phyloP scores from a whole-genome alignment of 2,888 invertebrate genomes.

The Calameuta idolon region DNA sequence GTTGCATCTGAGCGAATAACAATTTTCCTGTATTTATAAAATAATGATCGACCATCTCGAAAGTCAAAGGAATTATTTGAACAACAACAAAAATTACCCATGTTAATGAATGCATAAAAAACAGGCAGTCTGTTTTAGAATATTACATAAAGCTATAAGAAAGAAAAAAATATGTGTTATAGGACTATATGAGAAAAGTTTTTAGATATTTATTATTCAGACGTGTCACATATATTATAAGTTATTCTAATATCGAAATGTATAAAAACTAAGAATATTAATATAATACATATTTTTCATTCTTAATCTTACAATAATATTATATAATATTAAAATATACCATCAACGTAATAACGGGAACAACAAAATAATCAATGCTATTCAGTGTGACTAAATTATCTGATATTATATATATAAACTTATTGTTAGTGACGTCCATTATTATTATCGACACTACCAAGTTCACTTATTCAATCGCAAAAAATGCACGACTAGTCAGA shows the following conservation, averaged over 20 bases:
- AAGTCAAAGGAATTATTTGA: too few species aligned
- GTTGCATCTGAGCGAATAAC: too few species aligned
- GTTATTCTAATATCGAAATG: background rate
- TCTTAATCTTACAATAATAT: background rate
- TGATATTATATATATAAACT: background rate
- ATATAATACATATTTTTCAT: too few species aligned
- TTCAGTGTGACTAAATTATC: background rate
- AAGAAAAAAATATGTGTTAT: background rate
- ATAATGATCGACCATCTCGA: too few species aligned
- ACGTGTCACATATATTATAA: too few species aligned
- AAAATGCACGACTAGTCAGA: background rate
- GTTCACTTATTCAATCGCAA: background rate
- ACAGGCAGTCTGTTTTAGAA: background rate
- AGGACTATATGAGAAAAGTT: background rate
- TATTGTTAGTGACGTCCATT: background rate
- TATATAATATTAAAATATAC: background rate
- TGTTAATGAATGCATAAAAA: background rate
- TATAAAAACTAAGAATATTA: background rate
- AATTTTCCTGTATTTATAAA: too few species aligned
- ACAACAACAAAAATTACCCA: too few species aligned
- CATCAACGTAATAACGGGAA: background rate
- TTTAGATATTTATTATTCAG: too few species aligned
- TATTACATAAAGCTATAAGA: background rate
- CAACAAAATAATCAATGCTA: background rate
- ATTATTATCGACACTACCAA: background rate